Evolutionary conservation across 2,797 vertebrate species (phyloP), one percentile per base, ranked within the genome.

Genomic region (Esox lucius): DNA sequence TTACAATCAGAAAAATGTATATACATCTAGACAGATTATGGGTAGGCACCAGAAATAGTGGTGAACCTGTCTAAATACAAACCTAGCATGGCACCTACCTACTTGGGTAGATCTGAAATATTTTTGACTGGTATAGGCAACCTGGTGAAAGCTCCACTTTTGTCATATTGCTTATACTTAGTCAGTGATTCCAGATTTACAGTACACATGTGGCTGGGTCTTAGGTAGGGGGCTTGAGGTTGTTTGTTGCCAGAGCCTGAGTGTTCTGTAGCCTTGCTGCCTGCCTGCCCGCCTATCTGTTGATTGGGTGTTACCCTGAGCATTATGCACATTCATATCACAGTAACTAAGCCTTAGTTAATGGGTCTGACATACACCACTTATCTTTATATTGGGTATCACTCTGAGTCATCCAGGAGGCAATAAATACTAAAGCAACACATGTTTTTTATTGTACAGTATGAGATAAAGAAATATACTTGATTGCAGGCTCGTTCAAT

Each of bases 311-410:
- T 3, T 39, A 8, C 68, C 75, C 80, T 85, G 81, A 83, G 74
- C 67, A 73, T 81, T 46, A 77, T 72, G 85, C 85, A 89, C 83
- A 78, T 88, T 84, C 83, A 77, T 77, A 75, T 78, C 66, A 73
- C 46, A 68, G 83, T 81, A 85, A 85, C 78, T 68, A 87, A 82
- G 75, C 76, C 71, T 24, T n/a, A 22, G 39, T 33, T 19, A 9
- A 89, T 85, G 80, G 84, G 81, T 84, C 82, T 81, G 82, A 87
- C 86, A 84, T 77, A 68, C 51, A 74, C 74, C 84, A 81, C 82
- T 90, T 87, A 86, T 82, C 80, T 85, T 70, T 81, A 24, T 80
- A 77, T 77, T 80, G 78, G 77, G 81, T 85, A 79, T 82, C 80
- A 78, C 75, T 69, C 11, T 78, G 76, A 89, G 65, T 84, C 73